A percentile compares a stretch with the other conserved stretches of the same genome.
These are phyloP conservation scores for Alviniconcha marisindica DNA, from an alignment of 1,140 invertebrate species.

Conservation along the genomic window DNA sequence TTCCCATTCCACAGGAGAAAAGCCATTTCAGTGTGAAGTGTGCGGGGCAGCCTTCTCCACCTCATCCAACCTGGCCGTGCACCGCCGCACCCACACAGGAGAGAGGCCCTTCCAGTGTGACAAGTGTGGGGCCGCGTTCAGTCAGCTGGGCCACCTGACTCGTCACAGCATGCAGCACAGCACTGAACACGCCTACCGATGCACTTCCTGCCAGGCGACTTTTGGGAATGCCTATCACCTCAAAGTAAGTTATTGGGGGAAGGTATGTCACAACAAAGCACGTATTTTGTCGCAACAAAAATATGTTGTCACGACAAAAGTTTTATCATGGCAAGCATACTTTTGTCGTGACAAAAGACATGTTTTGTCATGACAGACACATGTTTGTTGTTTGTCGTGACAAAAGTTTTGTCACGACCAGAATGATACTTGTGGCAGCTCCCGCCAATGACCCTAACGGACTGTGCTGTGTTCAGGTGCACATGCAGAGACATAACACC, in stretches of 20 bases:
- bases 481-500: slow-evolving; percentile 36
- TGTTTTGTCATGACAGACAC: no score
- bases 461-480: slow-evolving; percentile 1
- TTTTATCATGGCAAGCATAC: no score
- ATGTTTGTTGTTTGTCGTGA: no score
- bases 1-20: slow-evolving; percentile 94
- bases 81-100: slow-evolving; percentile 48
- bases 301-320: no score
- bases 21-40: slow-evolving; percentile 90
- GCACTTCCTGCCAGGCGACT: background rate
- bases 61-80: slow-evolving; percentile 54
- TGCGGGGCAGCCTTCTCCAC: slow-evolving; percentile 87
- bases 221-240: slow-evolving; percentile 34
- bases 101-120: slow-evolving; percentile 47
- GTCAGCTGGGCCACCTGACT: slow-evolving; percentile 80
- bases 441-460: no score
- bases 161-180: slow-evolving; percentile 20
- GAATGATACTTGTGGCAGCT: no score
- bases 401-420: no score
- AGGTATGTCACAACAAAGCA: no score
- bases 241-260: no score
- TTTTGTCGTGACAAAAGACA: no score
- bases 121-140: slow-evolving; percentile 80
- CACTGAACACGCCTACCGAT: background rate
- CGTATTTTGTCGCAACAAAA: no score